A percentile compares a stretch with the other conserved stretches of the same genome.
Evolutionary conservation across 2,113 vertebrate genomes (phyloP).

Genomic region (Columba janthina): DNA sequence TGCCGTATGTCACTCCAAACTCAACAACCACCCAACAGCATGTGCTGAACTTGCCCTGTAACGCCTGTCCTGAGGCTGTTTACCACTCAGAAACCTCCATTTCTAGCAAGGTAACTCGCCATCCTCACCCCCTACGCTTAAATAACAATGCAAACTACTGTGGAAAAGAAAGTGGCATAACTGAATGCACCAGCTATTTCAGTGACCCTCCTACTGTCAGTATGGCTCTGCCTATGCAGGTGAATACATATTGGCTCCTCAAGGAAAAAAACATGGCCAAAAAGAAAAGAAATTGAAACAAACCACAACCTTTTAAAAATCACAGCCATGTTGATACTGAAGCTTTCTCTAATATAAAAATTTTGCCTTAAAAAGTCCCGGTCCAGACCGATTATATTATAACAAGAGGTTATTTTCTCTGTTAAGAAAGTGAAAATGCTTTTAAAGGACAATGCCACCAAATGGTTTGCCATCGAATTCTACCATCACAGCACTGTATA

Average conservation of each 20-base stretch:
- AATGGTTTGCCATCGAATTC: not conserved
- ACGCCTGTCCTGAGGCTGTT: not conserved
- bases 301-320: not conserved
- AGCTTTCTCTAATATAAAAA: not conserved
- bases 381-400: not conserved
- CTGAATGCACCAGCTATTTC: not conserved
- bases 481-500: not conserved
- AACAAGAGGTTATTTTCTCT: not conserved
- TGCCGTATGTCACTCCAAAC: not conserved
- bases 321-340: rapidly evolving
- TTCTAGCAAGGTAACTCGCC: not conserved
- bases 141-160: not conserved
- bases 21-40: not conserved
- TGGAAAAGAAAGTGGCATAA: rapidly evolving
- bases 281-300: not conserved
- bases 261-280: not conserved
- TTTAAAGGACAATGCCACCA: not conserved
- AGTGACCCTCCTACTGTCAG: not conserved
- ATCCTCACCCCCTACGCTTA: not conserved
- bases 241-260: not conserved
- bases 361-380: not conserved
- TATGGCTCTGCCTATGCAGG: not conserved
- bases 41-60: not conserved
- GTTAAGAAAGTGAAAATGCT: not conserved
- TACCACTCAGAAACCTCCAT: not conserved